These are phyloP conservation scores for Lineus longissimus DNA, from an alignment of 1,140 invertebrate species.

Conservation along the genomic window DNA sequence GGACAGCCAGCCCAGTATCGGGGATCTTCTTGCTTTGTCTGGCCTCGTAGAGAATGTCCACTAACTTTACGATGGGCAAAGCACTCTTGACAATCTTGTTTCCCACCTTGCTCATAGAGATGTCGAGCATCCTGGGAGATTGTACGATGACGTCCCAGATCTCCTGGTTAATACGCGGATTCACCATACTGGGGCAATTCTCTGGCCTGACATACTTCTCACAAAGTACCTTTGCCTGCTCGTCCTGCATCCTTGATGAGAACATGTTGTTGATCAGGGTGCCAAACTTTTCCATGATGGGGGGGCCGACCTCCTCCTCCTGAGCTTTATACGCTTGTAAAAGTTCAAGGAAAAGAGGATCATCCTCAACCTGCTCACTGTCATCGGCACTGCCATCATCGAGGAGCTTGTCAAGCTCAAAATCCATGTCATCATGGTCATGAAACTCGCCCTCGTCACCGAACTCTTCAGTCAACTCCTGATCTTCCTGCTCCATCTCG, in stretches of 20 bases:
- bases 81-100: too few species aligned
- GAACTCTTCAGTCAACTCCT: too few species aligned
- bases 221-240: not conserved
- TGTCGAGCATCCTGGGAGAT: not conserved
- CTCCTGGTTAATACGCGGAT: not conserved
- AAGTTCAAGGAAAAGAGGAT: not conserved
- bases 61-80: too few species aligned
- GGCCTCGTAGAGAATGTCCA: too few species aligned
- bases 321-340: not conserved
- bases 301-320: conserved; percentile 4
- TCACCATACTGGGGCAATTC: not conserved
- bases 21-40: too few species aligned
- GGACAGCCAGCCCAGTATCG: too few species aligned
- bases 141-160: not conserved
- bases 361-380: not conserved
- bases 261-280: conserved; percentile 1
- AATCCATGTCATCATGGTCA: too few species aligned
- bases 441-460: too few species aligned
- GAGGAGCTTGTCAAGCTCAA: too few species aligned
- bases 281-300: not conserved
- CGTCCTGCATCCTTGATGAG: not conserved
- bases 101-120: too few species aligned
- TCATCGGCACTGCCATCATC: too few species aligned
- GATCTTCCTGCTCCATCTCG: too few species aligned
- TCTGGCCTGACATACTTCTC: not conserved